These are phyloP conservation scores for Kryphioiulus occultus DNA, from an alignment of 2,888 invertebrate species.

Conservation along the genomic window DNA sequence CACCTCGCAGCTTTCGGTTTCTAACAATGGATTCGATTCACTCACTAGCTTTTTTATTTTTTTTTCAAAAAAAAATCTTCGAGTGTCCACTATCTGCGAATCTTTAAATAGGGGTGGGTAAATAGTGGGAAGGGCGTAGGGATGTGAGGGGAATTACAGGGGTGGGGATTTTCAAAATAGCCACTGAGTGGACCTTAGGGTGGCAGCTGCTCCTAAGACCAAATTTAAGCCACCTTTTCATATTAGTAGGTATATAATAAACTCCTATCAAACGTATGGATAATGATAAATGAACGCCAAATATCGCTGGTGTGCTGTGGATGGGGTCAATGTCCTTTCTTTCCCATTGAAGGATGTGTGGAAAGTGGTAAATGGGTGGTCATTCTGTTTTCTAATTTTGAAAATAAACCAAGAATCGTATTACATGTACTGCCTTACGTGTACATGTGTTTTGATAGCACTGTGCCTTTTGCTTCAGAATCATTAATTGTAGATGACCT, in stretches of 20 bases:
- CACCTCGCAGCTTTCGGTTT: background rate
- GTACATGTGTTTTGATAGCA: too few species aligned
- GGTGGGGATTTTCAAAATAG: constrained; percentile 8
- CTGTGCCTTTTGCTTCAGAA: too few species aligned
- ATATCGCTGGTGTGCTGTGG: background rate
- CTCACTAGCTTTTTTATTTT: background rate
- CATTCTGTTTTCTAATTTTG: background rate
- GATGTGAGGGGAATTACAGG: background rate
- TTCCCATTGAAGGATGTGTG: background rate
- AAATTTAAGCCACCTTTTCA: background rate
- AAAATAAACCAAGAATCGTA: background rate
- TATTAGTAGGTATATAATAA: background rate
- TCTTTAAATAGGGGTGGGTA: constrained; percentile 30
- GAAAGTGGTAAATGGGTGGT: background rate
- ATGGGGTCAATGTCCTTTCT: background rate
- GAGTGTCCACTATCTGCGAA: background rate
- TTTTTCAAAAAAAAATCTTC: background rate
- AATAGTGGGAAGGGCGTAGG: background rate
- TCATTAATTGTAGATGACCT: too few species aligned
- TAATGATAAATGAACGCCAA: background rate
- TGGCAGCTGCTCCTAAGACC: background rate
- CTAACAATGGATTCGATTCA: constrained; percentile 11
- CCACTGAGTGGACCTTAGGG: background rate
- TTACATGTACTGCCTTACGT: background rate
- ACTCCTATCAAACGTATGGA: background rate